phyloP scores from a whole-genome alignment of 2,797 vertebrate genomes.

The Melanotaenia nigrans region DNA sequence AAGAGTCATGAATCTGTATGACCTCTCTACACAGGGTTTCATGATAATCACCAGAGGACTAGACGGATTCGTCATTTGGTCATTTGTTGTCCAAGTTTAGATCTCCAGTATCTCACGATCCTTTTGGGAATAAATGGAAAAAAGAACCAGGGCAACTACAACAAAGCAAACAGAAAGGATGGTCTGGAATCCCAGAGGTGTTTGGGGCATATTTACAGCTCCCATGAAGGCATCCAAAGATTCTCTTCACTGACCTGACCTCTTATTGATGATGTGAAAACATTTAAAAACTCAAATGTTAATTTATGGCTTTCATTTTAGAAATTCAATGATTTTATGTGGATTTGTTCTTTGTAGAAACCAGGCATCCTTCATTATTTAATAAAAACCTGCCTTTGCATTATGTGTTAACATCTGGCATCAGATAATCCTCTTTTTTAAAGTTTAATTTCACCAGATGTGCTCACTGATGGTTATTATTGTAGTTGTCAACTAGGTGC shows the following conservation, averaged over 20 bases:
- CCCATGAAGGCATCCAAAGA: constrained; percentile 8
- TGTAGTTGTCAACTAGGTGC: neutral
- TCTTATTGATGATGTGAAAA: constrained; percentile 31
- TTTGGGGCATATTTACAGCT: constrained; percentile 22
- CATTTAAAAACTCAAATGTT: constrained; percentile 11
- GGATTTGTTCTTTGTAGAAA: constrained; percentile 4
- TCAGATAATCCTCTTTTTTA: neutral
- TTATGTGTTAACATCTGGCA: constrained; percentile 24
- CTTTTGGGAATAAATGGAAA: constrained; percentile 37
- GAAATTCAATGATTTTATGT: neutral
- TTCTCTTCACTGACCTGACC: constrained; percentile 9
- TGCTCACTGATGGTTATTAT: neutral
- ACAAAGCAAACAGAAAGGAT: constrained; percentile 63
- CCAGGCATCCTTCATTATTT: constrained; percentile 10
- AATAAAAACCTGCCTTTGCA: constrained; percentile 27
- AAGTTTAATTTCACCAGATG: neutral
- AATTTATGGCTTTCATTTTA: neutral
- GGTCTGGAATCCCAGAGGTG: constrained; percentile 44
- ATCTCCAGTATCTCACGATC: constrained; percentile 27
- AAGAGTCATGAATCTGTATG: constrained; percentile 18
- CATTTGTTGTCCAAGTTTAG: constrained; percentile 24
- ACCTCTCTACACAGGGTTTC: constrained; percentile 13
- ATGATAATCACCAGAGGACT: constrained; percentile 17
- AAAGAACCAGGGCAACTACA: constrained; percentile 20
- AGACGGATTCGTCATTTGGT: constrained; percentile 42